Conservation (phyloP, 2,113 vertebrate genomes). For the Anolis carolinensis region DNA sequence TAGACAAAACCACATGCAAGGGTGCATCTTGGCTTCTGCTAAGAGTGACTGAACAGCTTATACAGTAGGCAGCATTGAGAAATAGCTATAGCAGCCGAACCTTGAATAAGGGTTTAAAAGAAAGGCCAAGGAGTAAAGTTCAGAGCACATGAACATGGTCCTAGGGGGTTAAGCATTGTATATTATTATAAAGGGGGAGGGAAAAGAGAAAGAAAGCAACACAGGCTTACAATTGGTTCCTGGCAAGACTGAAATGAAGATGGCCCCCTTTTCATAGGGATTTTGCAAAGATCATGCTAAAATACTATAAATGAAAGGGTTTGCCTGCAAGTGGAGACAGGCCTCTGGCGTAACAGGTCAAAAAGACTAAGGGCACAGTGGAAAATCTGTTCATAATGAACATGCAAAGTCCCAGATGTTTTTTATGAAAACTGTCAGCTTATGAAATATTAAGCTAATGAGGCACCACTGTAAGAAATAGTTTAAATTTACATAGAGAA, state of each 20-base stretch:
- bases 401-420: neutral
- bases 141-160: neutral
- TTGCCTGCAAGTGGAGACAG: neutral
- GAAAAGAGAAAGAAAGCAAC: neutral
- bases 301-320: neutral
- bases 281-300: neutral
- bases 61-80: neutral
- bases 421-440: neutral
- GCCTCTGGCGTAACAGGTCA: neutral
- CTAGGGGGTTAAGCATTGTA: neutral
- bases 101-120: neutral
- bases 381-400: neutral
- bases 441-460: neutral
- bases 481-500: neutral
- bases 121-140: neutral
- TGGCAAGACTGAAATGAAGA: neutral
- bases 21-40: neutral
- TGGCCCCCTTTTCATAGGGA: neutral
- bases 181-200: neutral
- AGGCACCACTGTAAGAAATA: neutral
- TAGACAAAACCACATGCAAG: constrained; percentile 9
- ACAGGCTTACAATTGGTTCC: neutral
- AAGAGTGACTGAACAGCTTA: neutral
- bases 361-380: neutral
- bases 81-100: neutral